Evolutionary conservation across 2,113 vertebrate species (phyloP).

Genomic region (Brachionichthys hirsutus): DNA sequence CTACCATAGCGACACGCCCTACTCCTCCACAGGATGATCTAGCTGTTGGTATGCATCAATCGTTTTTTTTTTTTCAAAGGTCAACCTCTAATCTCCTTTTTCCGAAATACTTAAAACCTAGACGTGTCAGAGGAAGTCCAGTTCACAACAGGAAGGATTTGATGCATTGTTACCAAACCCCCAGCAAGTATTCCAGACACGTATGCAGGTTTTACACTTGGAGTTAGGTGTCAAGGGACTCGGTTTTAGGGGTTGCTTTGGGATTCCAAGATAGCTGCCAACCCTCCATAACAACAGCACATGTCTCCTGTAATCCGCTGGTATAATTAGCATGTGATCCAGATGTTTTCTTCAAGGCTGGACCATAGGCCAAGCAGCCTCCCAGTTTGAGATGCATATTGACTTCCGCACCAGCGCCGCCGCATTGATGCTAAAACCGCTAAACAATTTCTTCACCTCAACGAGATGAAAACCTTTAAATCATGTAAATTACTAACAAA

Average conservation of each 20-base stretch:
- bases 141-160: conserved; percentile 22
- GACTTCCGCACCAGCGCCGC: conserved; percentile 34
- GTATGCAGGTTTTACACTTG: no score
- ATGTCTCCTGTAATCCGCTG: conserved; percentile 56
- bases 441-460: conserved; percentile 23
- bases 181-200: conserved; percentile 4
- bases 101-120: conserved; percentile 45
- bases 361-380: conserved; percentile 52
- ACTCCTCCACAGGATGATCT: conserved; percentile 92
- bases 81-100: conserved; percentile 42
- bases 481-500: conserved; percentile 18
- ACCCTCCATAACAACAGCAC: conserved; percentile 51
- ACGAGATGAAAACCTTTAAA: conserved; percentile 20
- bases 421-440: conserved; percentile 25
- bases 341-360: conserved; percentile 75
- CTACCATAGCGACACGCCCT: conserved; percentile 97
- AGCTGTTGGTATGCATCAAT: conserved; percentile 19
- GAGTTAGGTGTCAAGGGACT: conserved; percentile 54
- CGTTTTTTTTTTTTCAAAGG: conserved; percentile 37
- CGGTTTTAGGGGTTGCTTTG: conserved; percentile 42
- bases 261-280: conserved; percentile 42
- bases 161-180: conserved; percentile 15
- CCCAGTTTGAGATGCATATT: conserved; percentile 27
- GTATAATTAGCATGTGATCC: conserved; percentile 70
- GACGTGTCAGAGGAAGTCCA: conserved; percentile 12